These are phyloP conservation scores for Ceratina calcarata DNA, from an alignment of 1,140 invertebrate genomes.

Conservation along the genomic window DNA sequence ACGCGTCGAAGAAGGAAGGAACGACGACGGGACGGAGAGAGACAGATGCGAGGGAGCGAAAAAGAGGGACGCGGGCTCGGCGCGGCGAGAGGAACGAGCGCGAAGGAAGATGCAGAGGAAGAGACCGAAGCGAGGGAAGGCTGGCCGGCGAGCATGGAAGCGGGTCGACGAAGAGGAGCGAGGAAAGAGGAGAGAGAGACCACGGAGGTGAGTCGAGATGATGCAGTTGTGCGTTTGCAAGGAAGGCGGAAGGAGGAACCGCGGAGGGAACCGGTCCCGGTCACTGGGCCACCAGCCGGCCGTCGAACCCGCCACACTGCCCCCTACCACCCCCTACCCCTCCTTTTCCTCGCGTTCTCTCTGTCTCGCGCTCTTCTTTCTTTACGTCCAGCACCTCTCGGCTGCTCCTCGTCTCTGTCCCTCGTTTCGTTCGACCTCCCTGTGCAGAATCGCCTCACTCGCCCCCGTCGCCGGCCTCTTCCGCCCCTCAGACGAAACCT, in stretches of 20 bases:
- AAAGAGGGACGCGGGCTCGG: too few relatives aligned
- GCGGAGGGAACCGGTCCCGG: constrained; percentile 80
- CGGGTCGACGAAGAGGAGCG: not conserved
- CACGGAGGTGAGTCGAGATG: constrained; percentile 71
- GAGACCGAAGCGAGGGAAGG: constrained; percentile 13
- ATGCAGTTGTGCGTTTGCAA: constrained; percentile 80
- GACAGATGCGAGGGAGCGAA: constrained; percentile 17
- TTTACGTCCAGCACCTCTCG: constrained; percentile 33
- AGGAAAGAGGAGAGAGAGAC: not conserved
- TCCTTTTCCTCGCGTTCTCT: constrained; percentile 30
- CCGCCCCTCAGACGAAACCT: constrained; percentile 52
- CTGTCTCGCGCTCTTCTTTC: constrained; percentile 1
- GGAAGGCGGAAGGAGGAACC: constrained; percentile 81
- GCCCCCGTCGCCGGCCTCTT: constrained; percentile 20
- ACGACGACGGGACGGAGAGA: constrained; percentile 15
- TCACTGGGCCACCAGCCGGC: constrained; percentile 80
- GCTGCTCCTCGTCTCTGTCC: constrained; percentile 22
- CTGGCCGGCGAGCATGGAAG: not conserved
- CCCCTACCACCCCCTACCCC: constrained; percentile 65
- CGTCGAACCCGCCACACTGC: constrained; percentile 78
- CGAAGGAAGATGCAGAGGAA: constrained; percentile 39
- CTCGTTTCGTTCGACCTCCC: constrained; percentile 18
- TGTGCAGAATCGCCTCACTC: not conserved
- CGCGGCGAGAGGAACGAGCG: constrained; percentile 10
- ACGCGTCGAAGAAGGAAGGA: not conserved